Base-by-base conservation (phyloP, 2,113 vertebrate species). In the Lucifuga dentata region DNA sequence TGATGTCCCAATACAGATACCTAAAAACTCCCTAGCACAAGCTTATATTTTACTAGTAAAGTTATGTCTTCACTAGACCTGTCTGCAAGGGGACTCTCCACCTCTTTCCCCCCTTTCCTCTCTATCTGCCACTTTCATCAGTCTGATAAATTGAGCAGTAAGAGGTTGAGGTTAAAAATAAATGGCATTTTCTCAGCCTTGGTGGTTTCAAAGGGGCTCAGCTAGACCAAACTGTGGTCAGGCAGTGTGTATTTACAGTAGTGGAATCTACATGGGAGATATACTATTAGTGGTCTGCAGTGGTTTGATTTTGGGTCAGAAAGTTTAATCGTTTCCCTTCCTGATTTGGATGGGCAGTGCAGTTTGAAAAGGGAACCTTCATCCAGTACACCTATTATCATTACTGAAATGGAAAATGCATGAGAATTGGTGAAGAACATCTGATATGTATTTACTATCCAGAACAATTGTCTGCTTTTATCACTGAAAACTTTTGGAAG, bases 201-300 rank as follows among this genome's bases (percentile, higher is more conserved):
- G 46, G 39, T 68, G 46, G 35, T 69, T 80, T 60, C 26, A 51
- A 51, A 68, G 62, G 3, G n/a, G 11, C 32, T 66, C 13, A 33
- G 10, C 33, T 52, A 49, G 67, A 80, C 77, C 76, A 80, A 79
- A 84, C 61, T 73, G 72, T 73, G 72, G 82, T 63, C 43, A 17
- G 16, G 35, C 8, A 26, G 12, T 69, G 59, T 73, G 35, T 84
- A 62, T 87, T 82, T 82, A 69, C 36, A 56, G 41, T 40, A 59
- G 39, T 40, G 39, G 29, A 79, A 76, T 32, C 55, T 58, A 43
- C 35, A 45, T 53, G 44, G 43, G 17, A 23, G 41, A 58, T 0
- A 44, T 21, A 2, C 20, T 62, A 10, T 72, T 61, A 55, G 24
- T 52, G n/a, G 19, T 46, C 13, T 23, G 45, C 43, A 7, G 38